Conservation (phyloP, 2,888 invertebrate species). For the Lochmaea capreae region DNA sequence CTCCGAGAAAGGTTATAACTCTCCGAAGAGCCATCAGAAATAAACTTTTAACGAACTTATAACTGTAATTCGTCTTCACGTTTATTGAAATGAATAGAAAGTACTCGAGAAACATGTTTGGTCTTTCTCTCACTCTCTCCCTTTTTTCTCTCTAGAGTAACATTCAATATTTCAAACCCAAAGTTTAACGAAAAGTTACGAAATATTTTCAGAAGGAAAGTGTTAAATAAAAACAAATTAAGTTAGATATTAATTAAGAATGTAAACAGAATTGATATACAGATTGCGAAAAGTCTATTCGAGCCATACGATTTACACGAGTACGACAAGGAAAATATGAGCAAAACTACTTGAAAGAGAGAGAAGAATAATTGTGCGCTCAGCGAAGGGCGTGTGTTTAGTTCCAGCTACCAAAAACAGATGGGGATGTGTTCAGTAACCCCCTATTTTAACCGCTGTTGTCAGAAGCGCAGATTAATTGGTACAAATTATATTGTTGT, state of each 20-base stretch:
- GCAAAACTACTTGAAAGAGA: no score
- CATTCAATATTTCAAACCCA: conserved; percentile 22
- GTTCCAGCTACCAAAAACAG: no score
- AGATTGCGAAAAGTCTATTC: no score
- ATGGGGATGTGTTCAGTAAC: no score
- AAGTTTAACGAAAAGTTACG: conserved; percentile 12
- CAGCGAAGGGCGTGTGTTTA: no score
- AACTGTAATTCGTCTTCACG: conserved; percentile 38
- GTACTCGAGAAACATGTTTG: conserved; percentile 38
- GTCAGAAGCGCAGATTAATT: no score
- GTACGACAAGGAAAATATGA: no score
- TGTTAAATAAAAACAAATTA: neutral
- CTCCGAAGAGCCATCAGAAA: conserved; percentile 39
- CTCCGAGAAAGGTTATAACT: conserved; percentile 40
- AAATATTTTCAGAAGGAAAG: conserved; percentile 10
- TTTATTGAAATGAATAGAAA: conserved; percentile 41
- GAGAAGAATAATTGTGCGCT: no score
- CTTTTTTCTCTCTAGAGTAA: conserved; percentile 29
- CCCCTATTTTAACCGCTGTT: no score
- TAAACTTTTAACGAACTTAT: conserved; percentile 43
- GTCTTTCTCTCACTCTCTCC: neutral
- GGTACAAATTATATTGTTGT: no score
- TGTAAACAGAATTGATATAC: neutral
- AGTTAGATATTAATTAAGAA: neutral
- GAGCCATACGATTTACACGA: no score